Evolutionary conservation across 2,797 vertebrate species (phyloP), one percentile per base, ranked within the genome.

Genomic region (Malacoraja senta): DNA sequence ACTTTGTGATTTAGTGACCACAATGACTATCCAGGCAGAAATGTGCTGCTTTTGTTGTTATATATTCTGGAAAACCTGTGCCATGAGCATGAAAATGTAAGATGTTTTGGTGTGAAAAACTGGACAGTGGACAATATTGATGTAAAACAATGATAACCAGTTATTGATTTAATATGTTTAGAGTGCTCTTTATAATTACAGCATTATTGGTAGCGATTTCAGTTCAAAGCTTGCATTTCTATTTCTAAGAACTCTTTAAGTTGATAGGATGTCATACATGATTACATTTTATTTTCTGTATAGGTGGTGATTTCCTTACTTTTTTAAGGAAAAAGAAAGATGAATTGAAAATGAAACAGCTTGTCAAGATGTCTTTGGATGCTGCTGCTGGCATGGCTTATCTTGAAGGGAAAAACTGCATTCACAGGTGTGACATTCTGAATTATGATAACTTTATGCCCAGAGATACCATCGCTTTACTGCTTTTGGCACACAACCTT

Each of bases 241-340:
- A 38, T 58, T 68, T 35, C 13, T 92, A 74, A 26, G 53, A 74
- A 17, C 71, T 3, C 2, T 44, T 4, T 74, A 76, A 92, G 26
- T 44, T 72, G 38, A 53, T 12, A 12, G 35, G 29, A 74, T 4
- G 38, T 92, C 26, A n/a, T 7, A n/a, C 4, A 53, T 29, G 24
- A 74, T 53, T 91, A 7, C 44, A 15, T 92, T 15, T 76, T 72
- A 26, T 74, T 53, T 72, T 58, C 29, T 94, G 93, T 95, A 91
- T 95, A 99, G 98, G 98, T 93, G 98, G 98, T 93, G 98, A 99
- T 97, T 99, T 99, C 95, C 96, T 99, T 94, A 98, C 98, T 0
- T 99, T 98, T 94, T 96, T 99, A 95, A 97, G 98, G 95, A 99
- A 98, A 96, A 99, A 98, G 95, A 99, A 99, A 94, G 98, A 99